These are phyloP conservation scores for Epistrophe eligans DNA, from an alignment of 2,888 invertebrate genomes.

Conservation along the genomic window DNA sequence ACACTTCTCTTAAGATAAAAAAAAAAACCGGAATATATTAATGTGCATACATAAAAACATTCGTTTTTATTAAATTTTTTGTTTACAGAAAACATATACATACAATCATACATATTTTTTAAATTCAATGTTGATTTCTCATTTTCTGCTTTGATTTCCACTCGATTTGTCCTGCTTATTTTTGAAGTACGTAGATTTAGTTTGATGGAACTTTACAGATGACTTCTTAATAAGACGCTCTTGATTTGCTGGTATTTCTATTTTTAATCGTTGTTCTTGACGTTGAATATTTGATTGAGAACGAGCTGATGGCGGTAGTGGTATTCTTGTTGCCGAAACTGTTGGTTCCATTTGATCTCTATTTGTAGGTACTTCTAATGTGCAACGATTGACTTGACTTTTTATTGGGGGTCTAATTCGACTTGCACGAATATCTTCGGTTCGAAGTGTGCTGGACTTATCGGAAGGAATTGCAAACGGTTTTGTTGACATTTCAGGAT, in stretches of 20 bases:
- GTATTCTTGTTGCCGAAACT: slow-evolving; percentile 15
- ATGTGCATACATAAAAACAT: no score
- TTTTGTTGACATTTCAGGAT: background rate
- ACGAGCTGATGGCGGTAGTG: slow-evolving; percentile 11
- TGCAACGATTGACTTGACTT: background rate
- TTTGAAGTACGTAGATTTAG: slow-evolving; percentile 55
- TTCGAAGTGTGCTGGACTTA: background rate
- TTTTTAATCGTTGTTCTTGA: background rate
- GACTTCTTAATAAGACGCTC: slow-evolving; percentile 60
- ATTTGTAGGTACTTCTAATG: background rate
- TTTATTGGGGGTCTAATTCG: background rate
- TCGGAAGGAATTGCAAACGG: background rate
- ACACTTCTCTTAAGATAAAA: no score
- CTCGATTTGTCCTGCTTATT: slow-evolving; percentile 2
- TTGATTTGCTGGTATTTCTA: background rate
- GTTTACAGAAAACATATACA: background rate
- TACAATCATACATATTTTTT: background rate
- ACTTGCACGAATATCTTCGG: no score
- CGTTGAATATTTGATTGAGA: slow-evolving; percentile 5
- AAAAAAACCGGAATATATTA: no score
- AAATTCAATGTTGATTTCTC: background rate
- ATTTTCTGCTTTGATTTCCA: background rate
- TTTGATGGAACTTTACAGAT: slow-evolving; percentile 41
- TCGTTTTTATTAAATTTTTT: background rate
- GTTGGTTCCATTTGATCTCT: background rate